phyloP scores from a whole-genome alignment of 2,113 vertebrate species.

The Percina caprodes region DNA sequence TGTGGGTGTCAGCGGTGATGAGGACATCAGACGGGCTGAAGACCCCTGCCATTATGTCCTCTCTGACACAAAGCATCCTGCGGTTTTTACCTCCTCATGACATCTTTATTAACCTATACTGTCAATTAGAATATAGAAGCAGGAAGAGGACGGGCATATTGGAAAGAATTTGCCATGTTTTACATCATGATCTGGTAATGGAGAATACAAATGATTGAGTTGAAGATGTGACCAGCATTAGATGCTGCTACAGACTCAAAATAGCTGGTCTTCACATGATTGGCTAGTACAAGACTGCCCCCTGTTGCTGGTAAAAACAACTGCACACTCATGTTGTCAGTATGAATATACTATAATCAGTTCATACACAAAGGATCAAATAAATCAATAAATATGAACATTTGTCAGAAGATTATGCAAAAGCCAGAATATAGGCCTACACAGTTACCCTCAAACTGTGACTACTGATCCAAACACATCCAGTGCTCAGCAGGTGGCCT shows the following conservation, averaged over 20 bases:
- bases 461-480: background rate
- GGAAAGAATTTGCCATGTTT: background rate
- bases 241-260: background rate
- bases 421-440: background rate
- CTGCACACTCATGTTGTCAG: background rate
- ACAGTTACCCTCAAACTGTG: background rate
- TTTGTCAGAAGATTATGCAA: background rate
- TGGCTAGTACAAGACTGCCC: conserved; percentile 54
- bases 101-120: conserved; percentile 20
- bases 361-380: background rate
- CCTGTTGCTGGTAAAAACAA: conserved; percentile 51
- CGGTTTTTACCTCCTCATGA: background rate
- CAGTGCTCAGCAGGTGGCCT: background rate
- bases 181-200: conserved; percentile 19
- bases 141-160: background rate
- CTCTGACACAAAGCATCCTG: conserved; percentile 13
- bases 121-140: conserved; percentile 15
- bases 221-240: conserved; percentile 53
- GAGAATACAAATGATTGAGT: conserved; percentile 20
- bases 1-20: background rate
- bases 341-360: background rate
- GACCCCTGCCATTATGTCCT: conserved; percentile 16
- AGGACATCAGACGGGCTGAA: conserved; percentile 11
- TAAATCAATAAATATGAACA: background rate
- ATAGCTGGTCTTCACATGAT: background rate